A percentile compares a stretch with the other conserved stretches of the same genome.
phyloP scores from a whole-genome alignment of 2,888 invertebrate species.

The Helicoverpa assulta region DNA sequence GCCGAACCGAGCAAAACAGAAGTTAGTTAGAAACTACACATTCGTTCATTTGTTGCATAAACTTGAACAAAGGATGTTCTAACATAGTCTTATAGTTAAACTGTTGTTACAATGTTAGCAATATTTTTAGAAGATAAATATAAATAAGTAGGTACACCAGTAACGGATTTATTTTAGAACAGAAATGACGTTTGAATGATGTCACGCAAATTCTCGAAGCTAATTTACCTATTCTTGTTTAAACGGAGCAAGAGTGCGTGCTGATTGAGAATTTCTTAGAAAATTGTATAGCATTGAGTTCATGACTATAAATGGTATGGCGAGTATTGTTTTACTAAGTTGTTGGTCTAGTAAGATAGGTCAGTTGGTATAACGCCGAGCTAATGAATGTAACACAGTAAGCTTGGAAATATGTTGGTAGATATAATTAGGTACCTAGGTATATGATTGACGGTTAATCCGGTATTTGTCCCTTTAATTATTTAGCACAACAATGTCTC shows the following conservation, averaged over 20 bases:
- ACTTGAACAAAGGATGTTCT: conserved; percentile 51
- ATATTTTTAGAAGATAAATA: conserved; percentile 5
- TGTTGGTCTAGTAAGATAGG: conserved; percentile 3
- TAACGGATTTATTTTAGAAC: conserved; percentile 13
- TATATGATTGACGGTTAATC: no score
- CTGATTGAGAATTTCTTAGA: conserved; percentile 40
- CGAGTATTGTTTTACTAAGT: background rate
- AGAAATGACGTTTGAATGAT: conserved; percentile 31
- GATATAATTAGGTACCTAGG: no score
- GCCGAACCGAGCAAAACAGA: conserved; percentile 45
- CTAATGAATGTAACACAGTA: background rate
- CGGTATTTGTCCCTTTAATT: no score
- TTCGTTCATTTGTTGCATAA: conserved; percentile 54
- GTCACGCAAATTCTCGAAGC: conserved; percentile 34
- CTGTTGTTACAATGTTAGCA: conserved; percentile 6
- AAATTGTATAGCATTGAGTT: conserved; percentile 35
- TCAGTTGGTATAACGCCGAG: background rate
- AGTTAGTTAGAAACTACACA: conserved; percentile 55
- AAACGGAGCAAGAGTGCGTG: conserved; percentile 28
- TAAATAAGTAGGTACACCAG: background rate
- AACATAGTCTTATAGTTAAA: conserved; percentile 27
- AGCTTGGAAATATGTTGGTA: no score
- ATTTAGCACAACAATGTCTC: no score
- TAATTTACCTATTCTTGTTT: conserved; percentile 51
- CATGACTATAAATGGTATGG: conserved; percentile 28